Evolutionary conservation across 2,113 vertebrate genomes (phyloP).

Genomic region (Alligator mississippiensis): DNA sequence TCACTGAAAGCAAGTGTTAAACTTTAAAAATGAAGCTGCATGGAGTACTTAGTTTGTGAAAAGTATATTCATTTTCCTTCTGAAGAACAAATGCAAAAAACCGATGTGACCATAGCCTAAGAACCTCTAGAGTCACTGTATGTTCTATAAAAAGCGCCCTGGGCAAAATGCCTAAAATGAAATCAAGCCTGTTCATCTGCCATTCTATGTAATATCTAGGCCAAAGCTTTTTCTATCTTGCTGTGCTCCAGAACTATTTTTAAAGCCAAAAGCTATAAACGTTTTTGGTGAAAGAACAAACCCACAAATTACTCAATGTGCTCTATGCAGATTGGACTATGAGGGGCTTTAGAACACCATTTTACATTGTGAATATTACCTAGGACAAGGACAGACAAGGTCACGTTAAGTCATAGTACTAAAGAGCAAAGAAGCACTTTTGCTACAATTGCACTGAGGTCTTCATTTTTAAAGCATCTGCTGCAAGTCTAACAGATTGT

Average conservation of each 20-base stretch:
- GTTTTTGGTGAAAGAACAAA: constrained; percentile 86
- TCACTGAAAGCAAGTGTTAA: neutral
- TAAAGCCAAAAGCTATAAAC: constrained; percentile 88
- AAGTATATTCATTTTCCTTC: constrained; percentile 36
- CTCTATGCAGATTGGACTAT: constrained; percentile 76
- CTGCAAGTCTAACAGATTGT: neutral
- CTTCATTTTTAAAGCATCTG: neutral
- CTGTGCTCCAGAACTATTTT: constrained; percentile 81
- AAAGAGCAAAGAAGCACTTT: neutral
- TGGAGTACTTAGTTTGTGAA: neutral
- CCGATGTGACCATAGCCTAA: constrained; percentile 64
- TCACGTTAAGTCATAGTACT: constrained; percentile 35
- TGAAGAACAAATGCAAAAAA: constrained; percentile 72
- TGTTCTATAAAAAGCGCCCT: constrained; percentile 85
- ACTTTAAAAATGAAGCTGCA: constrained; percentile 29
- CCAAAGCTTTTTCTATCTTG: constrained; percentile 75
- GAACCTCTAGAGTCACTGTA: constrained; percentile 80
- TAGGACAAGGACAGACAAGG: constrained; percentile 83
- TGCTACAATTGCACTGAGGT: neutral
- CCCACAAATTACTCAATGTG: constrained; percentile 85
- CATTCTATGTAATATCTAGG: constrained; percentile 76
- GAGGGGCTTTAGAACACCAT: constrained; percentile 61
- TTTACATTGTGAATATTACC: constrained; percentile 75
- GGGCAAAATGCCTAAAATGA: constrained; percentile 82
- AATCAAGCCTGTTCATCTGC: constrained; percentile 85